phyloP scores from a whole-genome alignment of 2,888 invertebrate genomes.

The Margaritifera margaritifera region DNA sequence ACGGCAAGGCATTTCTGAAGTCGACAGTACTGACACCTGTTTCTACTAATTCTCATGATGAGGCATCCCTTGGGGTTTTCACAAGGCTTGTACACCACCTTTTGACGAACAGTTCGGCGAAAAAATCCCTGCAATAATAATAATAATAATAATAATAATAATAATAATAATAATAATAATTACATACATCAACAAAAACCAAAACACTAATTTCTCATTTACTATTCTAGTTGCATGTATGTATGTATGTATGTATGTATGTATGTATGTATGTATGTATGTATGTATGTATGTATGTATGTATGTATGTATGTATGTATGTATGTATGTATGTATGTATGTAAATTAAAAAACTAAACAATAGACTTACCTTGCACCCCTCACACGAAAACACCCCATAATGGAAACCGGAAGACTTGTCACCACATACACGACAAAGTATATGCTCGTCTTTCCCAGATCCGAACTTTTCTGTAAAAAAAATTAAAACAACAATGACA shows the following conservation, averaged over 20 bases:
- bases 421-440: constrained; percentile 66
- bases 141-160: background rate
- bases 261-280: too few species aligned
- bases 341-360: too few species aligned
- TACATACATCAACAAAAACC: too few species aligned
- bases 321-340: too few species aligned
- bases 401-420: constrained; percentile 68
- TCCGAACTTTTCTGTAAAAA: constrained; percentile 46
- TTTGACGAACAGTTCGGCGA: constrained; percentile 63
- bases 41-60: constrained; percentile 66
- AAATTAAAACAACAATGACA: constrained; percentile 3
- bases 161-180: background rate
- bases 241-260: too few species aligned
- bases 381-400: constrained; percentile 70
- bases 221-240: too few species aligned
- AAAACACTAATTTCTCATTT: background rate
- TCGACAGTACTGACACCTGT: constrained; percentile 66
- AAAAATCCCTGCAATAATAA: constrained; percentile 61
- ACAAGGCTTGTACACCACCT: constrained; percentile 64
- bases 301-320: too few species aligned
- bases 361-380: constrained; percentile 63
- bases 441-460: constrained; percentile 59
- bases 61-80: constrained; percentile 61
- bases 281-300: too few species aligned
- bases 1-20: constrained; percentile 62